A percentile compares a stretch with the other conserved stretches of the same genome.
Conservation (phyloP, 2,797 vertebrate genomes). For the Gadopsis marmoratus region DNA sequence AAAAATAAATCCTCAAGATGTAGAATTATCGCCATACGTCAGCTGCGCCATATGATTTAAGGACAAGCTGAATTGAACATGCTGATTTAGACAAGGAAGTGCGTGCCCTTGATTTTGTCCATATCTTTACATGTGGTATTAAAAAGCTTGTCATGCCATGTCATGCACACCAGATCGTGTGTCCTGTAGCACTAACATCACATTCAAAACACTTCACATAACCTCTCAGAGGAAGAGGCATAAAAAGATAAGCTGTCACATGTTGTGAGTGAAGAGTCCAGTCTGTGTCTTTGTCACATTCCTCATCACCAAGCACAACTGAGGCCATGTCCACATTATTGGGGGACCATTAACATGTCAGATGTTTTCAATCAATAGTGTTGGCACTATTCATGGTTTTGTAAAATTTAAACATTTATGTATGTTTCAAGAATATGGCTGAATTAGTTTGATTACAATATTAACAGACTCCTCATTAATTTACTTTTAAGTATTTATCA, state of each 20-base stretch:
- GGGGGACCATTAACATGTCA: not conserved
- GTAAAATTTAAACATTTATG: too few relatives aligned
- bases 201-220: constrained; percentile 53
- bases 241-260: constrained; percentile 43
- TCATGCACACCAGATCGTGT: constrained; percentile 38
- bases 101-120: not conserved
- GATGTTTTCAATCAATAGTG: not conserved
- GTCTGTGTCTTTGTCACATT: constrained; percentile 44
- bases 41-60: too few relatives aligned
- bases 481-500: too few relatives aligned
- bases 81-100: too few relatives aligned
- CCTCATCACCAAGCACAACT: constrained; percentile 35
- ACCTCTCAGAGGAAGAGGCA: constrained; percentile 21
- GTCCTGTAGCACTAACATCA: constrained; percentile 32
- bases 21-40: too few relatives aligned
- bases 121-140: constrained; percentile 27
- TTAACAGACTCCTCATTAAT: too few relatives aligned
- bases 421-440: too few relatives aligned
- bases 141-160: constrained; percentile 29
- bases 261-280: constrained; percentile 37
- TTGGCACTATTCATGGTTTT: not conserved
- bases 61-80: too few relatives aligned
- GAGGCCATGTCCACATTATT: not conserved
- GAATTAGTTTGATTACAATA: too few relatives aligned
- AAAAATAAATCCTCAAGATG: too few relatives aligned